phyloP scores from a whole-genome alignment of 1,140 invertebrate genomes.

The Dolichoris vasculosae region DNA sequence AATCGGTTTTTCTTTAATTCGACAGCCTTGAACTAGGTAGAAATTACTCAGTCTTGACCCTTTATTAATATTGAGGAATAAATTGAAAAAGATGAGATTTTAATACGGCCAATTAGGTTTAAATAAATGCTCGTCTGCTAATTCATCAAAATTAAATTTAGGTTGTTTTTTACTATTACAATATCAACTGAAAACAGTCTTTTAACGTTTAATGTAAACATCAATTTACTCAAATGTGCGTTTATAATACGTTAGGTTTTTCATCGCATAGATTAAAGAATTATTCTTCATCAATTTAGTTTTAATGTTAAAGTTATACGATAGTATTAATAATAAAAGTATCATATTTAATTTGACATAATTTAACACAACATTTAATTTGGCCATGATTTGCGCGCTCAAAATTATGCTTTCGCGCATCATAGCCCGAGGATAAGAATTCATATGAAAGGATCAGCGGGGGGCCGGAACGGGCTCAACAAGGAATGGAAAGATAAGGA shows the following conservation, averaged over 20 bases:
- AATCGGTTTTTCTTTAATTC: too few species aligned
- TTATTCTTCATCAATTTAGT: too few species aligned
- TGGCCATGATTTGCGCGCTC: constrained; percentile 28
- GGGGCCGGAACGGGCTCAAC: too few species aligned
- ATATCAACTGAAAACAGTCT: background rate
- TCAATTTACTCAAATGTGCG: background rate
- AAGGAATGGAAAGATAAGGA: background rate
- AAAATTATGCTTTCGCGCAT: constrained; percentile 27
- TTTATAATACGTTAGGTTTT: too few species aligned
- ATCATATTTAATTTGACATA: too few species aligned
- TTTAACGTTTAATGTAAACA: background rate
- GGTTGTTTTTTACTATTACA: background rate
- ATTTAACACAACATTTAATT: constrained; percentile 55
- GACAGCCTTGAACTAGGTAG: too few species aligned
- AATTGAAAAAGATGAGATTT: background rate
- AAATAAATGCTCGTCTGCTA: background rate
- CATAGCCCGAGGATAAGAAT: background rate
- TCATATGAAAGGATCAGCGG: background rate
- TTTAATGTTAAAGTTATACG: too few species aligned
- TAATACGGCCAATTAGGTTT: constrained; percentile 10
- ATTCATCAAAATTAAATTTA: background rate
- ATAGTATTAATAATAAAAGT: too few species aligned
- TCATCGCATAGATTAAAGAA: too few species aligned
- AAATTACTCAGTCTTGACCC: background rate
- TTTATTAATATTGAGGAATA: background rate